Percentiles rank a stretch among this genome's conserved stretches.
These are phyloP conservation scores for Loxodonta africana DNA, from an alignment of 2,113 vertebrate genomes.

Conservation along the genomic window DNA sequence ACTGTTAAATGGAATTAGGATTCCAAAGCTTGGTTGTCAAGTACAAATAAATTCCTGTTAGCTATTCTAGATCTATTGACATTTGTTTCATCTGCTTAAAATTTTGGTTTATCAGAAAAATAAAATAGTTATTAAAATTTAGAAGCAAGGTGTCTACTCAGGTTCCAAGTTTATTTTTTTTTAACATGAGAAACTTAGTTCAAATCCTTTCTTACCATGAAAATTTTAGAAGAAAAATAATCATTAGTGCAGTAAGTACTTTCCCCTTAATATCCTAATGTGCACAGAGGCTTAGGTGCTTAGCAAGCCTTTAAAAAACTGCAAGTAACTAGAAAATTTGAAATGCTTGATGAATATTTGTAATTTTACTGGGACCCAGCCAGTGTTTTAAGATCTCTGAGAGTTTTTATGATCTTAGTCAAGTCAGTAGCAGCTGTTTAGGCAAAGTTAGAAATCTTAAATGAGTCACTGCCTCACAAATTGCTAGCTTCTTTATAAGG, in stretches of 20 bases:
- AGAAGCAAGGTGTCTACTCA: background rate
- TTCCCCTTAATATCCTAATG: background rate
- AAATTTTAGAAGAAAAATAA: background rate
- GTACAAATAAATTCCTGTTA: background rate
- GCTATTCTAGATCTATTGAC: background rate
- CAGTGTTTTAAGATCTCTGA: background rate
- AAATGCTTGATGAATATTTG: background rate
- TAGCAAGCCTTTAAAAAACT: background rate
- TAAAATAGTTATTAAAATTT: conserved; percentile 21
- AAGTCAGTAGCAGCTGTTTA: background rate
- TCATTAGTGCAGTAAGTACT: background rate
- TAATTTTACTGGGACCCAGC: background rate
- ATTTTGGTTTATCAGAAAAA: background rate
- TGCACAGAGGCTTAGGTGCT: background rate
- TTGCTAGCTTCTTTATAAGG: background rate
- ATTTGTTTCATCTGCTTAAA: background rate
- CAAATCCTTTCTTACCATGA: background rate
- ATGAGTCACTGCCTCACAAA: background rate
- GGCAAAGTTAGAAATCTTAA: background rate
- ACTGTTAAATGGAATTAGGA: background rate
- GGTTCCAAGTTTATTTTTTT: background rate
- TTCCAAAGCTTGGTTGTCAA: background rate
- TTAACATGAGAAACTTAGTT: background rate
- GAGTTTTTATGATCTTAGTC: background rate
- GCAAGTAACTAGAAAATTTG: background rate